Conservation (phyloP, 2,888 invertebrate species). For the Argynnis bischoffii region DNA sequence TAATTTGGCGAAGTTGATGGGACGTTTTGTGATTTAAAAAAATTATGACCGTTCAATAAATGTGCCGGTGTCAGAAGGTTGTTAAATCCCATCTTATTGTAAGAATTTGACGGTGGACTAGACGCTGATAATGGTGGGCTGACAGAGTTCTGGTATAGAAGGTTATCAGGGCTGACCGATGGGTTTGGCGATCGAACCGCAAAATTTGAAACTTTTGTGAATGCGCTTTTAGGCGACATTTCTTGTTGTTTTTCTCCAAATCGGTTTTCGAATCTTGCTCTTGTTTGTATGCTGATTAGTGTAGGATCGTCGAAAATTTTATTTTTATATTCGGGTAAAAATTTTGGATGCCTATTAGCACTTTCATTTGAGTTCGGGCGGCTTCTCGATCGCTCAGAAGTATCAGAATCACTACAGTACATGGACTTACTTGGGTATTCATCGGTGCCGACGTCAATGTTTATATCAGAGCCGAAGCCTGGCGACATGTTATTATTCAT, state of each 20-base stretch:
- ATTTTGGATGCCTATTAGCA: slow-evolving; percentile 78
- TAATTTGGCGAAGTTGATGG: slow-evolving; percentile 77
- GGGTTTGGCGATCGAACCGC: slow-evolving; percentile 84
- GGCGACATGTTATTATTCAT: slow-evolving; percentile 76
- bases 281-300: slow-evolving; percentile 76
- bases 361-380: slow-evolving; percentile 81
- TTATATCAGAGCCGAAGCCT: slow-evolving; percentile 74
- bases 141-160: slow-evolving; percentile 89
- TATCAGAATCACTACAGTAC: slow-evolving; percentile 79
- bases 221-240: slow-evolving; percentile 88
- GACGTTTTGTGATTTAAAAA: slow-evolving; percentile 80
- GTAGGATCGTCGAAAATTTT: slow-evolving; percentile 84
- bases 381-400: slow-evolving; percentile 75
- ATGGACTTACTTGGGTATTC: slow-evolving; percentile 75
- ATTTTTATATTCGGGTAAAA: slow-evolving; percentile 78
- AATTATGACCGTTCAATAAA: slow-evolving; percentile 75
- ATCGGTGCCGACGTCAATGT: slow-evolving; percentile 79
- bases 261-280: slow-evolving; percentile 76
- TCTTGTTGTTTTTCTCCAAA: slow-evolving; percentile 73
- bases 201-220: slow-evolving; percentile 88
- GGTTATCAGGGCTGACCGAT: slow-evolving; percentile 89
- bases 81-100: slow-evolving; percentile 66
- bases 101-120: slow-evolving; percentile 80
- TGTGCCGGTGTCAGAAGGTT: slow-evolving; percentile 72
- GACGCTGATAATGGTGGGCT: slow-evolving; percentile 85